Conservation (phyloP, 2,113 vertebrate species). For the Trochalopteron elliotii region DNA sequence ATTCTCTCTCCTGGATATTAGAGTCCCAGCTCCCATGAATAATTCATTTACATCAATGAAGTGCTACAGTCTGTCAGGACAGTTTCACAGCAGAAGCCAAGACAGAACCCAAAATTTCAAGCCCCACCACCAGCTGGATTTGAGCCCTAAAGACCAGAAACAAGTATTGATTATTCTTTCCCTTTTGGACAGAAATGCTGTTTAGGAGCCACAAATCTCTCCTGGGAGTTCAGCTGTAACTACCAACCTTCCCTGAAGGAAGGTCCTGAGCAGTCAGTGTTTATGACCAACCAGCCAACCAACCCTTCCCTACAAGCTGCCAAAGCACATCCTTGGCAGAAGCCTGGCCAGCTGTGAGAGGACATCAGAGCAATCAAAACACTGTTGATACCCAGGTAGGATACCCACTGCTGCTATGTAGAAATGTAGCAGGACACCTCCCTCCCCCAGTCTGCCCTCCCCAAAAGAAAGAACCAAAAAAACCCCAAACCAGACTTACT, state of each 20-base stretch:
- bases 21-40: background rate
- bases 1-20: background rate
- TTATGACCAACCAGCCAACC: background rate
- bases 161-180: background rate
- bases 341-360: background rate
- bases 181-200: background rate
- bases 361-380: background rate
- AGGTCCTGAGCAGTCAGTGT: background rate
- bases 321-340: background rate
- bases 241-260: background rate
- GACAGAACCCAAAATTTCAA: background rate
- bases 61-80: background rate
- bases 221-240: background rate
- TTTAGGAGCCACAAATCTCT: background rate
- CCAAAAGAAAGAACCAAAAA: background rate
- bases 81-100: background rate
- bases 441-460: background rate
- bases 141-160: background rate
- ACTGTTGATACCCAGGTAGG: accelerated
- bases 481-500: background rate
- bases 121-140: background rate
- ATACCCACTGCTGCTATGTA: background rate
- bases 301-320: background rate
- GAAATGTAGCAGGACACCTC: background rate
- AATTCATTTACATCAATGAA: background rate